Evolutionary conservation across 2,113 vertebrate genomes (phyloP).

Genomic region (Ptychochromis oligacanthus): DNA sequence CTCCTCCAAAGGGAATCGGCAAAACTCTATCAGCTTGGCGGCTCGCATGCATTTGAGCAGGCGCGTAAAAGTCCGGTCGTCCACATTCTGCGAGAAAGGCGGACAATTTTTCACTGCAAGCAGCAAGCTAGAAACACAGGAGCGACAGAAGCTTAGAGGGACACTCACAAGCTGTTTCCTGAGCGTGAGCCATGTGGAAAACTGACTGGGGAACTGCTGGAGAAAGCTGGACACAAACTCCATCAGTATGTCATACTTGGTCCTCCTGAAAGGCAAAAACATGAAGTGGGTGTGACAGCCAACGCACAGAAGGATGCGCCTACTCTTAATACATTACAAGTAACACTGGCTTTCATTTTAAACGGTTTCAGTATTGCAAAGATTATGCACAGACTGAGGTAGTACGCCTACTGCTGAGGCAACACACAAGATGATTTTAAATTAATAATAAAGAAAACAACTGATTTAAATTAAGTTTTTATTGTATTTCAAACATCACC

Average conservation of each 20-base stretch:
- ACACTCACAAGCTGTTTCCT: slow-evolving; percentile 87
- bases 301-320: background rate
- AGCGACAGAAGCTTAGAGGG: background rate
- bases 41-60: slow-evolving; percentile 88
- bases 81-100: slow-evolving; percentile 79
- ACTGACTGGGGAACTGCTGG: slow-evolving; percentile 77
- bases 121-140: background rate
- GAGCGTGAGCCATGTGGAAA: slow-evolving; percentile 80
- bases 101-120: background rate
- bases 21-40: slow-evolving; percentile 84
- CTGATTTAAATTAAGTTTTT: too few species aligned
- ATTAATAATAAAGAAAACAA: too few species aligned
- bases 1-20: slow-evolving; percentile 84
- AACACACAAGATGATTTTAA: too few species aligned
- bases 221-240: slow-evolving; percentile 87
- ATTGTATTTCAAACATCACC: too few species aligned
- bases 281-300: background rate
- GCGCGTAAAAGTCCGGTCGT: slow-evolving; percentile 85
- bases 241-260: slow-evolving; percentile 93
- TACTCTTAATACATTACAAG: background rate
- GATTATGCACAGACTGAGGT: rapidly evolving
- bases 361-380: background rate
- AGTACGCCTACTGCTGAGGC: background rate
- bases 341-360: too few species aligned
- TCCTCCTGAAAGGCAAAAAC: slow-evolving; percentile 81